Evolutionary conservation across 2,113 vertebrate genomes (phyloP).

Genomic region (rabbit (Oryctolagus cuniculus)): DNA sequence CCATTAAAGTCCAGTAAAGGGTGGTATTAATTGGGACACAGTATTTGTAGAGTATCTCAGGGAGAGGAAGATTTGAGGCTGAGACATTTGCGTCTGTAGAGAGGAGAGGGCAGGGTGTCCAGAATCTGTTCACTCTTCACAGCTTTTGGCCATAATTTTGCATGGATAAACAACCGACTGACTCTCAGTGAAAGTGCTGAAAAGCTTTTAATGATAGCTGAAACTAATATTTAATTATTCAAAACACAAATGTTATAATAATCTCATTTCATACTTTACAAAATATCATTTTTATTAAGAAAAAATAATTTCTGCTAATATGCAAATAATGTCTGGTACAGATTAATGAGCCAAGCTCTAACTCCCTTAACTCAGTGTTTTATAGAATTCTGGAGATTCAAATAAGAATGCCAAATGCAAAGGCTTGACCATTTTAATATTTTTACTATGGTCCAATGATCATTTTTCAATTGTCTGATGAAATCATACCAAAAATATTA

Average conservation of each 20-base stretch:
- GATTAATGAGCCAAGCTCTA: not conserved
- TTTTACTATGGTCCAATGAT: not conserved
- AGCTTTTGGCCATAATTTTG: not conserved
- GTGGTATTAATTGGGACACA: not conserved
- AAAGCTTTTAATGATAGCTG: not conserved
- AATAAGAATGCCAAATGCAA: not conserved
- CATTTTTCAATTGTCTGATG: not conserved
- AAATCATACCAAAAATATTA: not conserved
- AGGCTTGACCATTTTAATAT: not conserved
- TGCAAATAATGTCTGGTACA: constrained; percentile 32
- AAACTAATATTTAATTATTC: constrained; percentile 32
- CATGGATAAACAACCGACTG: not conserved
- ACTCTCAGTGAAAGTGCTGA: not conserved
- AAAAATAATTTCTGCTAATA: constrained; percentile 27
- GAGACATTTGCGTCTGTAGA: not conserved
- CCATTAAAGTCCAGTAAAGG: not conserved
- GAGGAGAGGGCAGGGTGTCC: no score
- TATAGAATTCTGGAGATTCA: not conserved
- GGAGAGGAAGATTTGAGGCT: not conserved
- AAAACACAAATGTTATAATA: not conserved
- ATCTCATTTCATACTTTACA: not conserved
- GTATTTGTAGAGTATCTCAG: not conserved
- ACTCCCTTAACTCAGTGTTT: not conserved
- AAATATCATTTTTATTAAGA: constrained; percentile 29
- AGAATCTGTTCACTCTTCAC: not conserved